phyloP scores from a whole-genome alignment of 2,888 invertebrate species.

The Branchellion lobata region DNA sequence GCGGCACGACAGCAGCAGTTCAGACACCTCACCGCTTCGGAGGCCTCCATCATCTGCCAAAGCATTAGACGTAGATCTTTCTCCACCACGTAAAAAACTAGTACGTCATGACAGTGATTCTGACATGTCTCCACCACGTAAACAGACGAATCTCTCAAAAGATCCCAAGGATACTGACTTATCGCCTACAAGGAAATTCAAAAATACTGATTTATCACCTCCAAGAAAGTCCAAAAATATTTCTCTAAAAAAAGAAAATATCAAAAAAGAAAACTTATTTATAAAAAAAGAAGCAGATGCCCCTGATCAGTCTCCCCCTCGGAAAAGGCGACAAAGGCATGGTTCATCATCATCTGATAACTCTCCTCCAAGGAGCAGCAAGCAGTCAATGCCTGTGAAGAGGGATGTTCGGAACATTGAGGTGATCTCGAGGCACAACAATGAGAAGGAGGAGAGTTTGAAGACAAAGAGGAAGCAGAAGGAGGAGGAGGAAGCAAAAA shows the following conservation, averaged over 20 bases:
- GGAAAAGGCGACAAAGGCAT: background rate
- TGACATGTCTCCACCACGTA: constrained; percentile 49
- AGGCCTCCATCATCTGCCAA: background rate
- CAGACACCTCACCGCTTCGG: background rate
- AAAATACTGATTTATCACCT: background rate
- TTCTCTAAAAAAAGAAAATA: background rate
- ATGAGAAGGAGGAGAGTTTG: constrained; percentile 48
- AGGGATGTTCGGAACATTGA: background rate
- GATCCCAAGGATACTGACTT: constrained; percentile 54
- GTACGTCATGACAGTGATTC: background rate
- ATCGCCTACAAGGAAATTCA: constrained; percentile 54
- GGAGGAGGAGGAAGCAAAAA: constrained; percentile 53
- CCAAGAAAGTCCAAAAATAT: background rate
- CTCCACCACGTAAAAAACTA: background rate
- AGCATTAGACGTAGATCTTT: background rate
- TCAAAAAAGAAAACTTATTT: background rate
- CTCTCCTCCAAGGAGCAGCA: constrained; percentile 1
- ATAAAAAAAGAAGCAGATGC: constrained; percentile 4
- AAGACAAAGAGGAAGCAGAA: constrained; percentile 64
- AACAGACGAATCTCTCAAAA: constrained; percentile 51
- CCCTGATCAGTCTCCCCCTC: background rate
- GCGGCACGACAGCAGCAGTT: background rate
- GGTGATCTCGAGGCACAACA: constrained; percentile 53
- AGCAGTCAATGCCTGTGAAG: background rate
- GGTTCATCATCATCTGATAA: background rate